phyloP scores from a whole-genome alignment of 2,888 invertebrate genomes.

The Drosophila prolongata region DNA sequence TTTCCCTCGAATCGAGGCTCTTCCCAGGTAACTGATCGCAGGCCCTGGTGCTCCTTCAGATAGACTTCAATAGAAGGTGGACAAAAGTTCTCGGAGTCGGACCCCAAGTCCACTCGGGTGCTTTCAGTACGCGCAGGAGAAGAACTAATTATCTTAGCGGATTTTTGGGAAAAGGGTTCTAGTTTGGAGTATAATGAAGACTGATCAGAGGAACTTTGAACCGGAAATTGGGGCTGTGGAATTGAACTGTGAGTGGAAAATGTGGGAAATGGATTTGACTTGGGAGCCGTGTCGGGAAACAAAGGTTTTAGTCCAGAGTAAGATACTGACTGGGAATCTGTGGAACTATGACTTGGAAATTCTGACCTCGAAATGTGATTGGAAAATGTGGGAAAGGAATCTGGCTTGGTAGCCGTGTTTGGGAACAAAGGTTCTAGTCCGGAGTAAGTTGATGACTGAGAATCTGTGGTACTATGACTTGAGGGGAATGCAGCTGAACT shows the following conservation, averaged over 20 bases:
- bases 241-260: slow-evolving; percentile 3
- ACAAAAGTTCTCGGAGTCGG: slow-evolving; percentile 84
- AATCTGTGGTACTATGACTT: no score
- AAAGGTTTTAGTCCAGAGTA: no score
- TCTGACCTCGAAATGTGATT: neutral
- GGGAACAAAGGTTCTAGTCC: no score
- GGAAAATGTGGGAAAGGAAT: slow-evolving; percentile 12
- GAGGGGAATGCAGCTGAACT: no score
- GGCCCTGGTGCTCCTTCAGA: slow-evolving; percentile 86
- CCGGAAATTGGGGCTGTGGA: slow-evolving; percentile 4
- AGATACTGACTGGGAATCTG: no score
- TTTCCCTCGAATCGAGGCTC: slow-evolving; percentile 87
- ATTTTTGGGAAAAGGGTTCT: slow-evolving; percentile 2
- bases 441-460: no score
- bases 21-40: slow-evolving; percentile 87
- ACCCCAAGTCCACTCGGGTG: slow-evolving; percentile 55
- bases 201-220: neutral
- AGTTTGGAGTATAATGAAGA: neutral
- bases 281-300: neutral
- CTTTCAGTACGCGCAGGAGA: slow-evolving; percentile 23
- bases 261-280: slow-evolving; percentile 8
- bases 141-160: slow-evolving; percentile 9
- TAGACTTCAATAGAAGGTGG: slow-evolving; percentile 87
- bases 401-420: neutral
- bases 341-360: neutral